Evolutionary conservation across 2,113 vertebrate genomes (phyloP), one percentile per base, ranked within the genome.

Genomic region (Pardalotus punctatus): DNA sequence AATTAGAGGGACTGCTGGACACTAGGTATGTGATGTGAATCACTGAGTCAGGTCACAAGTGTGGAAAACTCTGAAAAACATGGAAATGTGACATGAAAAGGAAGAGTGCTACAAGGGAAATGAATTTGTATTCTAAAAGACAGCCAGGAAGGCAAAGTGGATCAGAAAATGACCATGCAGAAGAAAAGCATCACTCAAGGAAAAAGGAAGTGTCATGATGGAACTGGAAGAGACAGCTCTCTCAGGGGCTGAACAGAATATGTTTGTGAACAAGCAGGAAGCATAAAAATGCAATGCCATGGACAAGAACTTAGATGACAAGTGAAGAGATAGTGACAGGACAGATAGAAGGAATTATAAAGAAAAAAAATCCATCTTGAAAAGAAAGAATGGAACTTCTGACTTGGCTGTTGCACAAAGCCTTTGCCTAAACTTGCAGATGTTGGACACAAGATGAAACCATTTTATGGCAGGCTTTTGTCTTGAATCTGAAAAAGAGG

Each of bases 161-260:
- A 62, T 77, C 38, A 82, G 81, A 88, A 94, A 94, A 96, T 91
- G 73, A 60, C 78, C 70, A 80, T 1, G 21, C 51, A 69, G 84
- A 85, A 79, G 71, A 71, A 90, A 85, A 67, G 12, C 47, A 35
- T 81, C 51, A 83, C 36, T 90, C 56, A 82, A 67, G 40, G 48
- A 67, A 64, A 51, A 71, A 53, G 42, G 57, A 81, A 67, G n/a
- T 5, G 74, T 62, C 3, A 3, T 74, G 92, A 93, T 67, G 77
- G 67, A 81, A 78, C 47, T 83, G 80, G 82, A 90, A 53, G 67
- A 94, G 95, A 90, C 92, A 94, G 72, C 28, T 82, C n/a, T 90
- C 79, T 92, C 64, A 36, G 51, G 48, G 56, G 23, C 71, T 73
- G 28, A 8, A 15, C 62, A 56, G 81, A 94, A 62, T 47, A 51